Evolutionary conservation across 2,113 vertebrate genomes (phyloP).

Genomic region (Sander vitreus): DNA sequence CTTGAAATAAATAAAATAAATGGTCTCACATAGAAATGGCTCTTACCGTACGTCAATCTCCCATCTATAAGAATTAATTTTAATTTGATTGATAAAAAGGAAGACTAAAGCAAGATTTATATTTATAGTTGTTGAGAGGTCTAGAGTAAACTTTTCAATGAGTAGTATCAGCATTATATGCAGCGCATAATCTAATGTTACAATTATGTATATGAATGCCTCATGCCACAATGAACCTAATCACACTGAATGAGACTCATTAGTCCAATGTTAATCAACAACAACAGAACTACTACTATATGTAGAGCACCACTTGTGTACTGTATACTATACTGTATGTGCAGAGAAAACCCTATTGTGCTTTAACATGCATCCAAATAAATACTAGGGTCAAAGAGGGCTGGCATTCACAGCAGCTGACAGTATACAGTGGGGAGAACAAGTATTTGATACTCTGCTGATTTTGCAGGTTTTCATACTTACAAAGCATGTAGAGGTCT

Average conservation of each 20-base stretch:
- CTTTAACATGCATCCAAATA: too few relatives aligned
- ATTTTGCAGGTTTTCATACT: too few relatives aligned
- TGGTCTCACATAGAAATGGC: not conserved
- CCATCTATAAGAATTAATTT: not conserved
- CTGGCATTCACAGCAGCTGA: not conserved
- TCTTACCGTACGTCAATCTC: not conserved
- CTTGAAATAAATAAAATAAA: not conserved
- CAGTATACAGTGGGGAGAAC: too few relatives aligned
- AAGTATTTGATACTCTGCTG: too few relatives aligned
- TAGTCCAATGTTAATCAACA: not conserved
- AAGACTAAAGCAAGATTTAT: not conserved
- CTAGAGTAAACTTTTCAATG: not conserved
- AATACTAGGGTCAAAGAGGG: too few relatives aligned
- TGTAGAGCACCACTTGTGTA: too few relatives aligned
- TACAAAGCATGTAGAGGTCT: too few relatives aligned
- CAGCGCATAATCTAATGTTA: not conserved
- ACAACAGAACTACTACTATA: too few relatives aligned
- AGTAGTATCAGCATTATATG: not conserved
- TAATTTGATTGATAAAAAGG: not conserved
- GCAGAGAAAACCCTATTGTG: not conserved
- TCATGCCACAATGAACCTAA: not conserved
- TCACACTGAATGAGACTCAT: conserved; percentile 4
- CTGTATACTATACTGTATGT: not conserved
- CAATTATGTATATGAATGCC: not conserved
- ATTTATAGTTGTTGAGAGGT: not conserved